phyloP scores from a whole-genome alignment of 1,140 invertebrate genomes.

The Sinella curviseta region DNA sequence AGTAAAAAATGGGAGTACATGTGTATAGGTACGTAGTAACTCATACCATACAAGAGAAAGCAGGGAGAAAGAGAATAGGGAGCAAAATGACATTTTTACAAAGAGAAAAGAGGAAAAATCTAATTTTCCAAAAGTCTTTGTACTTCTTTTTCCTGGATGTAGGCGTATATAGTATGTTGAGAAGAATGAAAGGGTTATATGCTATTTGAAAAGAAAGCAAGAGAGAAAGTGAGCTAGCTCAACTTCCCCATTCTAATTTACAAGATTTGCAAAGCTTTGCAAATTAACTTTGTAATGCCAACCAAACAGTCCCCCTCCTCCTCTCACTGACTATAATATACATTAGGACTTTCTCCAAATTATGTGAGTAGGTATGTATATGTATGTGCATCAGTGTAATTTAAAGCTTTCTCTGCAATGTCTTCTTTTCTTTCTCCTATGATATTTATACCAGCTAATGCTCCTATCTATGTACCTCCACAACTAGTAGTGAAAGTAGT shows the following conservation, averaged over 20 bases:
- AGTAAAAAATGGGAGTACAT: no score
- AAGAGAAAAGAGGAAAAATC: not conserved
- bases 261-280: slow-evolving; percentile 26
- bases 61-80: not conserved
- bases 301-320: not conserved
- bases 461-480: not conserved
- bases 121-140: slow-evolving; percentile 12
- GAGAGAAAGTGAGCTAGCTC: not conserved
- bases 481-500: no score
- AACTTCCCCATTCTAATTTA: slow-evolving; percentile 13
- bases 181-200: no score
- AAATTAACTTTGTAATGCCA: slow-evolving; percentile 22
- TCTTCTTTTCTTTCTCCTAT: not conserved
- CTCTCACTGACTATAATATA: not conserved
- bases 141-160: not conserved
- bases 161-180: no score
- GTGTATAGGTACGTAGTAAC: not conserved
- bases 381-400: not conserved
- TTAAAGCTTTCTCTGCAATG: not conserved
- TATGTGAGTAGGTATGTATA: not conserved
- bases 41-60: not conserved
- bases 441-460: not conserved
- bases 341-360: not conserved
- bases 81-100: not conserved
- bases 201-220: not conserved